These are phyloP conservation scores for Arizona elegans DNA, from an alignment of 2,113 vertebrate species.

Conservation along the genomic window DNA sequence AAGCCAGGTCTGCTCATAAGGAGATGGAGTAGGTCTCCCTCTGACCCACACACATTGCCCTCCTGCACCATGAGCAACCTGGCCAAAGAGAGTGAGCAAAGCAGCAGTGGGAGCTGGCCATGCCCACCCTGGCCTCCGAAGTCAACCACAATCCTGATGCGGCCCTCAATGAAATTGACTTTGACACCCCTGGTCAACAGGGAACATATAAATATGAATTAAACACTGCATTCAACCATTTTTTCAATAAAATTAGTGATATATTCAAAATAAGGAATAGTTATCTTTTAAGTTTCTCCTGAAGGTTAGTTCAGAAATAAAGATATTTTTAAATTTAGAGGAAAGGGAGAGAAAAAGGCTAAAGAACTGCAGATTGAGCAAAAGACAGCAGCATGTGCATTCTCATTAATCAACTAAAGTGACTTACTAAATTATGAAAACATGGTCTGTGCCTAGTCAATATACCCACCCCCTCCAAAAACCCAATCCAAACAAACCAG, in stretches of 20 bases:
- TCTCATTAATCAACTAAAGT: background rate
- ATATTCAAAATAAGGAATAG: background rate
- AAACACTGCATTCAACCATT: background rate
- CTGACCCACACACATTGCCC: too few relatives aligned
- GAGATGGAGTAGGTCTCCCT: too few relatives aligned
- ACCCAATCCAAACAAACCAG: background rate
- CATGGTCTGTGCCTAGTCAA: background rate
- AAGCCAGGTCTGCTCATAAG: too few relatives aligned
- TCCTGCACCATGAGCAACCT: too few relatives aligned
- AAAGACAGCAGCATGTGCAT: background rate
- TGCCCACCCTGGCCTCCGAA: too few relatives aligned
- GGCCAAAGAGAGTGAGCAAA: too few relatives aligned
- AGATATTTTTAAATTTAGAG: background rate
- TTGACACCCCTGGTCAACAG: too few relatives aligned
- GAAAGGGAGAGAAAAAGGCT: background rate
- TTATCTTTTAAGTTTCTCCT: background rate
- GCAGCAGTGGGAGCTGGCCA: too few relatives aligned
- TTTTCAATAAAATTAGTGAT: background rate
- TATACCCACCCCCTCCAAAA: background rate
- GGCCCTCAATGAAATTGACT: too few relatives aligned
- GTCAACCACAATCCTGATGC: too few relatives aligned
- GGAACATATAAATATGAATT: background rate
- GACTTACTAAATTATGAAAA: background rate
- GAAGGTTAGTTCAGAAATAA: background rate
- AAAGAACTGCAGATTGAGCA: background rate